Percentiles rank a stretch among this genome's conserved stretches.
Conservation (phyloP, 1,140 invertebrate species). For the Drosophila lacertosa region DNA sequence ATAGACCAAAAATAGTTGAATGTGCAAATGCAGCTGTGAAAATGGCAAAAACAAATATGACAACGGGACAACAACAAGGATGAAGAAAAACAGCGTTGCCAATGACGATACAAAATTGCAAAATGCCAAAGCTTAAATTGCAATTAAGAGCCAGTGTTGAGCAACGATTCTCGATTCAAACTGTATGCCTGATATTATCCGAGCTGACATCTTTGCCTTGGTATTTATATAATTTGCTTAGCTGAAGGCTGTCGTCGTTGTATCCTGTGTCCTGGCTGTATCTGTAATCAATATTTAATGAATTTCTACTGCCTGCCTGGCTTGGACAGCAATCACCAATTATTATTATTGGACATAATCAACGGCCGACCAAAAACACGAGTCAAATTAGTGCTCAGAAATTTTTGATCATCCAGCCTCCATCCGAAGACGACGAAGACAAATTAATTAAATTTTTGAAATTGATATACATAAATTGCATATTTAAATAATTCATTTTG, state of each 20-base stretch:
- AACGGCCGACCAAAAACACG: slow-evolving; percentile 24
- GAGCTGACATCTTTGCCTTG: slow-evolving; percentile 16
- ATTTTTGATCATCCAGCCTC: slow-evolving; percentile 8
- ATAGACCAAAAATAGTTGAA: slow-evolving; percentile 22
- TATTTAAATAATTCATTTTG: slow-evolving; percentile 21
- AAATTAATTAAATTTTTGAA: slow-evolving; percentile 53
- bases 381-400: slow-evolving; percentile 35
- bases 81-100: slow-evolving; percentile 3
- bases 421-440: no score
- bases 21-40: slow-evolving; percentile 20
- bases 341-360: slow-evolving; percentile 63
- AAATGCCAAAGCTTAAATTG: slow-evolving; percentile 52
- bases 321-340: slow-evolving; percentile 42
- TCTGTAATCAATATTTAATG: slow-evolving; percentile 69
- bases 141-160: slow-evolving; percentile 56
- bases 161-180: slow-evolving; percentile 38
- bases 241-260: neutral
- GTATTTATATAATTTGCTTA: slow-evolving; percentile 55
- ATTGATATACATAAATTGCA: slow-evolving; percentile 25
- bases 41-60: slow-evolving; percentile 28
- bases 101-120: neutral
- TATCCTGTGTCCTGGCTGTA: slow-evolving; percentile 19
- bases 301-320: slow-evolving; percentile 49
- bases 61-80: slow-evolving; percentile 19
- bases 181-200: slow-evolving; percentile 15